These are phyloP conservation scores for Clavelina lepadiformis DNA, from an alignment of 23 tunicate genomes.

Conservation along the genomic window DNA sequence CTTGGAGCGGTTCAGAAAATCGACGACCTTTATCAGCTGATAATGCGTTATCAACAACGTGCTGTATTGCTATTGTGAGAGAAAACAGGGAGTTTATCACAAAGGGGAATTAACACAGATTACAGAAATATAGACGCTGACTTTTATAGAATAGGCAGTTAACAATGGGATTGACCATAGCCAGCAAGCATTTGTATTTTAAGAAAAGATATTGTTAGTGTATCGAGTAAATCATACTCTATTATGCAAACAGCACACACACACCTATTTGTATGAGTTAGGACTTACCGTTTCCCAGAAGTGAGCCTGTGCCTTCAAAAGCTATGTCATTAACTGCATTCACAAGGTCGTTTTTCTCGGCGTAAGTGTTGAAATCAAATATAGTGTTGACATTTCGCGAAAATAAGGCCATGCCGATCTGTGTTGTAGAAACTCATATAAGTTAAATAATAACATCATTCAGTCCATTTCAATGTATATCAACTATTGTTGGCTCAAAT, in stretches of 20 bases:
- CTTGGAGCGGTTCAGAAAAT: conserved; percentile 21
- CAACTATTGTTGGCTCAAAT: too few relatives aligned
- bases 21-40: conserved; percentile 24
- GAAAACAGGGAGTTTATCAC: neutral
- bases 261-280: too few relatives aligned
- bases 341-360: conserved; percentile 18
- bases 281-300: conserved; percentile 45
- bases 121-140: too few relatives aligned
- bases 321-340: conserved; percentile 26
- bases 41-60: conserved; percentile 18
- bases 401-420: conserved; percentile 52
- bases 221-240: too few relatives aligned
- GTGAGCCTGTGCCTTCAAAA: conserved; percentile 34
- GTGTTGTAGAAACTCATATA: too few relatives aligned
- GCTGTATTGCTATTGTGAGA: conserved; percentile 7
- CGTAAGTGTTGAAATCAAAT: conserved; percentile 42
- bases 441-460: too few relatives aligned
- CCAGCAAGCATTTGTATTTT: too few relatives aligned
- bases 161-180: too few relatives aligned
- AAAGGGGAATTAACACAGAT: neutral
- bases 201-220: too few relatives aligned
- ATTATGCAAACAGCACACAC: too few relatives aligned
- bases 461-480: too few relatives aligned
- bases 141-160: too few relatives aligned
- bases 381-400: conserved; percentile 40